Base-by-base conservation (phyloP, 2,797 vertebrate species). In the Prionace glauca region DNA sequence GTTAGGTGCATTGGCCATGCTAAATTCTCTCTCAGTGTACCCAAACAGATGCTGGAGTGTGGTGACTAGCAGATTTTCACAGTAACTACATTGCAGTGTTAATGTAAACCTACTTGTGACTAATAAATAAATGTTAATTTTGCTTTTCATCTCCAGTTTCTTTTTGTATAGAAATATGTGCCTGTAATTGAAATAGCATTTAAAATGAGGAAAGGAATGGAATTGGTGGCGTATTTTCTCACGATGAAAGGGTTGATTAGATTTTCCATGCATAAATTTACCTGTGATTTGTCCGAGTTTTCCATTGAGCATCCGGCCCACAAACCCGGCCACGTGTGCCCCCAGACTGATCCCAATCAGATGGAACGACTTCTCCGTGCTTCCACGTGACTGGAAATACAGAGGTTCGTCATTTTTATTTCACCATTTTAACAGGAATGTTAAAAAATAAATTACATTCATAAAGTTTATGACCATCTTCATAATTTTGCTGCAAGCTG, bases 301-400 rank as follows among this genome's bases (percentile, higher is more conserved):
- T 87, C 99, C 98, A 9, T 97, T 96, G 1, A 98, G 98, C 77
- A 99, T 97, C 56, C 98, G 98, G 65, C 99, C 99, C 60, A 99
- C 98, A 96, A 98, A 98, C 79, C 99, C 99, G 10, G 98, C 98
- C 0, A 99, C 99, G 0, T 99, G 99, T 0, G 99, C 99, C 65
- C 99, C 99, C 0, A 99, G 98, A 96, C 99, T 99, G 81, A 99
- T 96, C 2, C 99, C 99, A 84, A 99, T 98, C 96, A 99, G 97
- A 97, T 99, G 99, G 96, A 99, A 97, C 11, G 98, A 98, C 95
- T 98, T 97, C 22, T 98, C 95, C 0, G 97, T 97, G 87, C 98
- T 97, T 94, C 99, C 99, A 62, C 97, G 96, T 65, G 95, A 96
- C 99, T 99, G 97, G 72, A 96, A 96, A 56, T 32, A 94, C 9